Evolutionary conservation across 2,113 vertebrate genomes (phyloP), one percentile per base, ranked within the genome.

Genomic region (Microtus pennsylvanicus): DNA sequence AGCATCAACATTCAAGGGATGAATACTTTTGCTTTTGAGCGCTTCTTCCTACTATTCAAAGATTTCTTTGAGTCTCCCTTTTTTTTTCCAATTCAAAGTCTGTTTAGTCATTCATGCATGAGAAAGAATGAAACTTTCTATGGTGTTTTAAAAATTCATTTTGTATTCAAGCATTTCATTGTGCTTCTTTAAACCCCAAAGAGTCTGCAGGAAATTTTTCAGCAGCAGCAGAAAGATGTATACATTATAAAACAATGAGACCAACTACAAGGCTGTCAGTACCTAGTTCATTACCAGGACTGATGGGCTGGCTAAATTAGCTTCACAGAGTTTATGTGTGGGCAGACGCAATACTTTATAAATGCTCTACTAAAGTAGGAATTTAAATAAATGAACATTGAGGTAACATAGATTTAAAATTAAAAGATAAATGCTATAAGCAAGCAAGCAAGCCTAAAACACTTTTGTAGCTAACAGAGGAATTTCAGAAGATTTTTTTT

Each of bases 81-180:
- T 69, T 69, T 14, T 69, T 42, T 42, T 42, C 42, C 58, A 65
- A 28, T 89, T 93, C 47, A 65, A 70, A 87, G n/a, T 70, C 76
- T 94, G 45, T 88, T 80, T 85, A 95, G 72, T 80, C 67, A 91
- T 65, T 78, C 42, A 89, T 21, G 26, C 30, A 76, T 72, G 50
- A 50, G 74, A 50, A 85, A 89, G 82, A 89, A 85, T 16, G 14
- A 85, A 14, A 78, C 75, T 96, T 70, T 91, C n/a, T 70, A 16
- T 19, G 30, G 38, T 47, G 13, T 93, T 91, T 90, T 91, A 3
- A 76, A 93, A 94, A 55, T 26, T 69, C 4, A 19, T 50, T 75
- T 55, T 95, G 70, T 89, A 72, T 19, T 22, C 83, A 86, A 55
- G 16, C 19, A 86, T 63, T 95, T 65, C 85, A 35, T 47, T 94